Evolutionary conservation across 2,888 invertebrate species (phyloP), one percentile per base, ranked within the genome.

Genomic region (Hirtodrosophila confusa): DNA sequence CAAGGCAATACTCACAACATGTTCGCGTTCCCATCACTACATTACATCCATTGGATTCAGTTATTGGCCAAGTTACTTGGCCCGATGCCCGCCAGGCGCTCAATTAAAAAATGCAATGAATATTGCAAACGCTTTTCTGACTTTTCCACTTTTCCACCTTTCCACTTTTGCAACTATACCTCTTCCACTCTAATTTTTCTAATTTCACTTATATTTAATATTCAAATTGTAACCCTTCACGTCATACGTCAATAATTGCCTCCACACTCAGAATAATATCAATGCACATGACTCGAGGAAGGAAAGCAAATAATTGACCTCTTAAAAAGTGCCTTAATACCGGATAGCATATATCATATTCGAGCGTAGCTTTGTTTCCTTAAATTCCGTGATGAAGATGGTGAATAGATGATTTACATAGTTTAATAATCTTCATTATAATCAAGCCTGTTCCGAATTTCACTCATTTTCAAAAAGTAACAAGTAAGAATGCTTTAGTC

Each of bases 21-120:
- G 73, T 56, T 62, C 48, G 17, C 35, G 24, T 72, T 72, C 72
- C 58, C 72, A 72, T 36, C 64, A 27, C 37, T 10, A 10, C 3
- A 24, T 24, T 33, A 29, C 33, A 27, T 17, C 36, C 39, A 50
- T 31, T 23, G 39, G 17, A 45, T 23, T 43, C 54, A 35, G 41
- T 41, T 43, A 48, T 31, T 3, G 45, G 11, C 29, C 10, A 33
- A 33, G 44, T 57, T 44, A 48, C 56, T 10, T 9, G 37, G 4
- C 17, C 39, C 12, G 53, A 27, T 47, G 47, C 64, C 49, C 69
- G 29, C 10, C 27, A 37, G 63, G 48, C 29, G 23, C n/a, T 53
- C 65, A 75, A 74, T 75, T 65, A 75, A 51, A 62, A 75, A 55
- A 53, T 33, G 37, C 31, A 37, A 29, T 57, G 64, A 36, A 54